phyloP scores from a whole-genome alignment of 2,888 invertebrate species.

The Apocheima hispidaria region DNA sequence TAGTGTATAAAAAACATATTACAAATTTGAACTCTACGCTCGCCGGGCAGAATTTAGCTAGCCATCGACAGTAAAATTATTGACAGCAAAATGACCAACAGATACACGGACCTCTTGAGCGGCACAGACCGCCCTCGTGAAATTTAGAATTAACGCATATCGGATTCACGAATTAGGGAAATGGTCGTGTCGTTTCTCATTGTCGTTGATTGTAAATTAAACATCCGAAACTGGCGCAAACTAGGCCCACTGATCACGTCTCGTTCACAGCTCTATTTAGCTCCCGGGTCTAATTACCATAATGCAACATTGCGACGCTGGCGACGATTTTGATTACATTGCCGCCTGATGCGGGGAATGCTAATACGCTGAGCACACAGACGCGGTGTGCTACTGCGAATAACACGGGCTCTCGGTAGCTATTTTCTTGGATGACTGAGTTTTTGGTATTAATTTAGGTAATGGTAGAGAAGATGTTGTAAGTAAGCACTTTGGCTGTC shows the following conservation, averaged over 20 bases:
- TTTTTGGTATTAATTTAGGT: slow-evolving; percentile 27
- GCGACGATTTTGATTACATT: slow-evolving; percentile 74
- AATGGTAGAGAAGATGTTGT: slow-evolving; percentile 21
- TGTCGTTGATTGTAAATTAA: slow-evolving; percentile 6
- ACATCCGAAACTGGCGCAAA: slow-evolving; percentile 15
- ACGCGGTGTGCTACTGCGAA: slow-evolving; percentile 55
- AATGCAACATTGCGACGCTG: slow-evolving; percentile 71
- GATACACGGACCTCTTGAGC: neutral
- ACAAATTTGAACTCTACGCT: too few relatives aligned
- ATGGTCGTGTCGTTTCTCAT: neutral
- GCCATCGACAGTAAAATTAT: too few relatives aligned
- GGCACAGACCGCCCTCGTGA: neutral
- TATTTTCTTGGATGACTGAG: slow-evolving; percentile 21
- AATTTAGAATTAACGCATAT: neutral
- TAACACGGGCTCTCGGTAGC: slow-evolving; percentile 45
- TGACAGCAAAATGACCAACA: too few relatives aligned
- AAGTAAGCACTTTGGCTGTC: slow-evolving; percentile 18
- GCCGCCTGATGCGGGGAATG: slow-evolving; percentile 64
- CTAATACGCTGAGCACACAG: slow-evolving; percentile 61
- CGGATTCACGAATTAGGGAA: neutral
- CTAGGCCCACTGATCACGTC: slow-evolving; percentile 56
- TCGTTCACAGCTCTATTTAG: slow-evolving; percentile 66
- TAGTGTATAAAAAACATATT: too few relatives aligned
- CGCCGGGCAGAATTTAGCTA: too few relatives aligned
- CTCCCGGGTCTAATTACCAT: slow-evolving; percentile 67